Conservation (phyloP, 2,113 vertebrate genomes). For the Eptatretus burgeri region DNA sequence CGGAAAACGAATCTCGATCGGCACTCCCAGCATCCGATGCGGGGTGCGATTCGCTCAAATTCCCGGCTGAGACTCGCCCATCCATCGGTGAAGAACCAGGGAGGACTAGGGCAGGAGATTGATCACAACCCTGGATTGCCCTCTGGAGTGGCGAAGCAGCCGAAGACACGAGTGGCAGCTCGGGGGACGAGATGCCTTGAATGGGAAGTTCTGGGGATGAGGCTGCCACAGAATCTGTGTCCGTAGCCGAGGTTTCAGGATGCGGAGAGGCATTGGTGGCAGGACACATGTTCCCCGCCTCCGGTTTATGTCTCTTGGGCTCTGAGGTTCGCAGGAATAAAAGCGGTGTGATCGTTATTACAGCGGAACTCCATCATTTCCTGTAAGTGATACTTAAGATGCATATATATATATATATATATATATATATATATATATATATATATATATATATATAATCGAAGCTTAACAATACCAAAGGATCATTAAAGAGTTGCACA, state of each 20-base stretch:
- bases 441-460: too few relatives aligned
- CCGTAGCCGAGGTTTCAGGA: conserved; percentile 1
- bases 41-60: too few relatives aligned
- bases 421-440: neutral
- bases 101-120: too few relatives aligned
- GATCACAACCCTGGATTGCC: too few relatives aligned
- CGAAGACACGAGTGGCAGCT: neutral
- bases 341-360: neutral
- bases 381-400: neutral
- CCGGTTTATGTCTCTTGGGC: neutral
- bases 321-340: neutral
- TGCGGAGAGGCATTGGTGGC: neutral
- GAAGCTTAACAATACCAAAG: too few relatives aligned
- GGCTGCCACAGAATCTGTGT: neutral
- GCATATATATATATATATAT: neutral
- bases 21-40: too few relatives aligned
- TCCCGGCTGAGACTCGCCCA: too few relatives aligned
- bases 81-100: too few relatives aligned
- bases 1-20: too few relatives aligned
- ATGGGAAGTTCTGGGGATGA: conserved; percentile 2
- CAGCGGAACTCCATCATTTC: neutral
- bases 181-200: neutral
- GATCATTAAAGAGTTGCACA: too few relatives aligned
- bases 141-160: neutral
- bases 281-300: neutral